These are phyloP conservation scores for Syngnathus scovelli DNA, from an alignment of 2,113 vertebrate species.

Conservation along the genomic window DNA sequence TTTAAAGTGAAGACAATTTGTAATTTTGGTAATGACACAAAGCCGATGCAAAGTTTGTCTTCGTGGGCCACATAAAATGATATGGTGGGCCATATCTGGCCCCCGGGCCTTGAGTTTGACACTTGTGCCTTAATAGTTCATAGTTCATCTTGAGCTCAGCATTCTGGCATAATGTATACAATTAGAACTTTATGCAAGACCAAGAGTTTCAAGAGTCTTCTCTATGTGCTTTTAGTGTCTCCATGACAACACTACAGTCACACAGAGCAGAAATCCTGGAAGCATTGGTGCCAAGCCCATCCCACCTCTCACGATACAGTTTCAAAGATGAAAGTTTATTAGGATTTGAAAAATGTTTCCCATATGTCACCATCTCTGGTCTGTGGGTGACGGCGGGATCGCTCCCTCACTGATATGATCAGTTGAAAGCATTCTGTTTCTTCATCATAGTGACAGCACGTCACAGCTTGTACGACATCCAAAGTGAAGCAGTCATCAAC, in stretches of 20 bases:
- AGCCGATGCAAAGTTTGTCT: too few species aligned
- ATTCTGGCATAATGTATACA: neutral
- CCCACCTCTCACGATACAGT: conserved; percentile 38
- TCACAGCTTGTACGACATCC: conserved; percentile 30
- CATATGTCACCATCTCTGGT: conserved; percentile 69
- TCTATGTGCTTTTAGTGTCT: conserved; percentile 36
- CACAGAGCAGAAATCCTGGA: conserved; percentile 35
- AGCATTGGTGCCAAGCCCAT: conserved; percentile 43
- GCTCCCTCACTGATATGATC: conserved; percentile 69
- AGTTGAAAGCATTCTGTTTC: conserved; percentile 62
- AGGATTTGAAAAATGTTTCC: conserved; percentile 71
- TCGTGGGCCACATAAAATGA: too few species aligned
- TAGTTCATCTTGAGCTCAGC: neutral
- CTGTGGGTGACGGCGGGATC: conserved; percentile 63
- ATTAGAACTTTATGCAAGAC: neutral
- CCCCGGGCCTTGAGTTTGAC: too few species aligned
- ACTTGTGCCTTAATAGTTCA: too few species aligned
- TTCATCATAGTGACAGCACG: conserved; percentile 74
- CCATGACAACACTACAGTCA: conserved; percentile 22
- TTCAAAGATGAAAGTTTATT: conserved; percentile 71
- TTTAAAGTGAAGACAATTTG: too few species aligned
- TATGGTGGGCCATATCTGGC: too few species aligned
- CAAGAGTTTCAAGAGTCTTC: conserved; percentile 19
- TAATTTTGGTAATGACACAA: too few species aligned
- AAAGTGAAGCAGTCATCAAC: conserved; percentile 6